A percentile compares a stretch with the other conserved stretches of the same genome.
phyloP scores from a whole-genome alignment of 2,888 invertebrate species.

The Lithophane leautieri region DNA sequence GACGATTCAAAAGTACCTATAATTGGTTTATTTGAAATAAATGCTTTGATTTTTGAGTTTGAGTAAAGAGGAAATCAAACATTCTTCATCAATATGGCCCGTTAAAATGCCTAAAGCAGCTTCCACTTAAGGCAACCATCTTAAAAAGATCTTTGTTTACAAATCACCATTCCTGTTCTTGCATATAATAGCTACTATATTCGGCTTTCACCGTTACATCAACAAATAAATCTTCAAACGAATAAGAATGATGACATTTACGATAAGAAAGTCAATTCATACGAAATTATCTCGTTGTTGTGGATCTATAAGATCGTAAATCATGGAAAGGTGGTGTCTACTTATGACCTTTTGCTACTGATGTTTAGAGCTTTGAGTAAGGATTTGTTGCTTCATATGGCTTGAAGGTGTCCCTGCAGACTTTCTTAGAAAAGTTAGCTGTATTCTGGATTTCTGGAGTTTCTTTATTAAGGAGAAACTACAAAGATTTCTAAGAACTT shows the following conservation, averaged over 20 bases:
- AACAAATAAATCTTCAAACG: constrained; percentile 37
- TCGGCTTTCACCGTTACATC: constrained; percentile 51
- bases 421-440: too few species aligned
- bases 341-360: constrained; percentile 51
- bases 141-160: constrained; percentile 31
- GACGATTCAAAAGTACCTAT: too few species aligned
- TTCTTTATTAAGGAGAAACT: too few species aligned
- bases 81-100: constrained; percentile 3
- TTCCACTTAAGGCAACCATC: constrained; percentile 11
- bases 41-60: too few species aligned
- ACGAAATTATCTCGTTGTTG: constrained; percentile 43
- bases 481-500: too few species aligned
- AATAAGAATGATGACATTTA: constrained; percentile 54
- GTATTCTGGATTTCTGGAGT: too few species aligned
- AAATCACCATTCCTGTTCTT: constrained; percentile 17
- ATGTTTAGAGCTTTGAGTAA: constrained; percentile 36
- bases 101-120: constrained; percentile 17
- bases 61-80: constrained; percentile 9
- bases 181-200: constrained; percentile 24
- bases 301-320: constrained; percentile 52
- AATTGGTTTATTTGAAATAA: too few species aligned
- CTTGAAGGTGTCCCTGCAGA: not conserved
- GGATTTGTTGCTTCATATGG: constrained; percentile 35
- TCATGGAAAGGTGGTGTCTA: constrained; percentile 38
- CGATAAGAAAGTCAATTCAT: constrained; percentile 49